These are phyloP conservation scores for Dasyornis broadbenti DNA, from an alignment of 2,113 vertebrate genomes.

Conservation along the genomic window DNA sequence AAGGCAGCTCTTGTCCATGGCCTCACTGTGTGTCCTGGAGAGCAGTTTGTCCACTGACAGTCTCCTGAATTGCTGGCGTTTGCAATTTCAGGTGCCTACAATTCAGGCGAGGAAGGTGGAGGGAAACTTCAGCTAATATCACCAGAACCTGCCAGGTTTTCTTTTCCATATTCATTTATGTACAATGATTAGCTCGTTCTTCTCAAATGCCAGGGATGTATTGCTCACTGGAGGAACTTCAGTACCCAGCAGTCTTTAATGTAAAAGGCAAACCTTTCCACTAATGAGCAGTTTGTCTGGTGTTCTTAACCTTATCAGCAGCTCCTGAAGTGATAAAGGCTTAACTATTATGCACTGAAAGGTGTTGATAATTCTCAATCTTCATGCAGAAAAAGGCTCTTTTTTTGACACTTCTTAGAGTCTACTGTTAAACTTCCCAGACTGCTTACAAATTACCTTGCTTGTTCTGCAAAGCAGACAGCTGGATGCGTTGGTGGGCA, in stretches of 20 bases:
- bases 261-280: constrained; percentile 82
- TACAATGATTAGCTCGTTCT: constrained; percentile 68
- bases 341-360: constrained; percentile 82
- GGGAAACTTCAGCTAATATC: constrained; percentile 41
- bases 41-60: not conserved
- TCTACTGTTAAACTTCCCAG: constrained; percentile 76
- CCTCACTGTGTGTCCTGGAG: not conserved
- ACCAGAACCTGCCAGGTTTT: constrained; percentile 58
- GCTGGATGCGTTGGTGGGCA: constrained; percentile 72
- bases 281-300: constrained; percentile 86
- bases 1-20: not conserved
- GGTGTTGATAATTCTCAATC: constrained; percentile 86
- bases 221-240: constrained; percentile 78
- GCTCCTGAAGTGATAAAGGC: constrained; percentile 82
- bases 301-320: constrained; percentile 86
- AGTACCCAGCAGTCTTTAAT: constrained; percentile 81
- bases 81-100: not conserved
- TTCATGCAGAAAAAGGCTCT: constrained; percentile 75
- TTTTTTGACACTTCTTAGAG: constrained; percentile 75
- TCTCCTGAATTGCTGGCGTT: not conserved
- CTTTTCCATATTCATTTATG: constrained; percentile 72
- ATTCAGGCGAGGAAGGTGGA: not conserved
- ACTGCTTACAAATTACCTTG: constrained; percentile 77
- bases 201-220: constrained; percentile 79
- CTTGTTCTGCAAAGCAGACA: constrained; percentile 72